Conservation (phyloP, 2,113 vertebrate genomes). For the Microtus montanus region DNA sequence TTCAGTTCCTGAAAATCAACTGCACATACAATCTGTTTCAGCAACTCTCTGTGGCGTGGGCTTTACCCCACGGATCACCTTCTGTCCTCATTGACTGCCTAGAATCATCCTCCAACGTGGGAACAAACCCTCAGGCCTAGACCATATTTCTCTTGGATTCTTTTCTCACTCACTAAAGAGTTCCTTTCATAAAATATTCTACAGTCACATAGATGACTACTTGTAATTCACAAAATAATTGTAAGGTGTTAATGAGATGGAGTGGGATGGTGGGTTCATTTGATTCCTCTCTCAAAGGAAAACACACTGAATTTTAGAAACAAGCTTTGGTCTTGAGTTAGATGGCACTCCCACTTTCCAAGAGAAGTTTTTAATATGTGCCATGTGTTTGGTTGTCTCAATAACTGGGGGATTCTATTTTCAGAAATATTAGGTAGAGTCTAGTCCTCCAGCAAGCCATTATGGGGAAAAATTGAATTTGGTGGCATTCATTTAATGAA, state of each 20-base stretch:
- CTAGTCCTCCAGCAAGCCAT: not conserved
- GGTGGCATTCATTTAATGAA: not conserved
- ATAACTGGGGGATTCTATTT: not conserved
- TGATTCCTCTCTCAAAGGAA: not conserved
- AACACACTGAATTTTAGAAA: slow-evolving; percentile 23
- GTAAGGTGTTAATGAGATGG: not conserved
- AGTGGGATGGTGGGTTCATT: not conserved
- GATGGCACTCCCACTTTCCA: not conserved
- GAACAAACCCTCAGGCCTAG: not conserved
- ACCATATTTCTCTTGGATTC: not conserved
- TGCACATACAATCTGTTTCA: slow-evolving; percentile 2
- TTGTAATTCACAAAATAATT: slow-evolving; percentile 26
- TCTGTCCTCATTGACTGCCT: not conserved
- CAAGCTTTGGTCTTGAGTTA: not conserved
- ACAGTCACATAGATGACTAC: not conserved
- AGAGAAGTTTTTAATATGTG: not conserved
- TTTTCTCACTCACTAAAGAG: not conserved
- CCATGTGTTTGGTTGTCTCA: not conserved
- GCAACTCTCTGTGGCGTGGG: not conserved
- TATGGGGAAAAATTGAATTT: not conserved
- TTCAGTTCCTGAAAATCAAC: not conserved
- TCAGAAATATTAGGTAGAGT: not conserved
- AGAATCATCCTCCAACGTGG: not conserved
- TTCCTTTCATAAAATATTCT: slow-evolving; percentile 7
- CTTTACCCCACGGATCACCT: not conserved